These are phyloP conservation scores for Anaspis maculata DNA, from an alignment of 2,888 invertebrate species.

Conservation along the genomic window DNA sequence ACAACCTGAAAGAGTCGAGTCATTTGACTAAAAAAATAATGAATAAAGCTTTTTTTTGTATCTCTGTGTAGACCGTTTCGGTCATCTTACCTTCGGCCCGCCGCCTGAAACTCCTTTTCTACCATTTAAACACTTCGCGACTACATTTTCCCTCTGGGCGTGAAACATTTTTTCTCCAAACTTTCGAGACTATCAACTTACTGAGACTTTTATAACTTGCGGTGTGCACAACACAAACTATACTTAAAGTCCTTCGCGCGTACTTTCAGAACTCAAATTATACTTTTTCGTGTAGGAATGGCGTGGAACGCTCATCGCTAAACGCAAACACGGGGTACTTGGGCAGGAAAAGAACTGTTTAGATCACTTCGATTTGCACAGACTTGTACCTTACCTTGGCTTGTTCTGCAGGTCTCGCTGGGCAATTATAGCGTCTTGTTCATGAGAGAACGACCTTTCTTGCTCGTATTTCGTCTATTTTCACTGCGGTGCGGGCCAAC, in stretches of 20 bases:
- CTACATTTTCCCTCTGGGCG: slow-evolving; percentile 37
- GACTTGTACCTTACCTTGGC: slow-evolving; percentile 37
- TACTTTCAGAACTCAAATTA: slow-evolving; percentile 29
- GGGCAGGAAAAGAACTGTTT: slow-evolving; percentile 36
- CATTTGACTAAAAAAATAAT: too few relatives aligned
- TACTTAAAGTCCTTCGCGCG: slow-evolving; percentile 42
- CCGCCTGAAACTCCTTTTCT: slow-evolving; percentile 36
- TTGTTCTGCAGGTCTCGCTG: slow-evolving; percentile 17
- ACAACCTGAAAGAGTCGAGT: too few relatives aligned
- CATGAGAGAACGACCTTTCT: too few relatives aligned
- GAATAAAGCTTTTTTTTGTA: too few relatives aligned
- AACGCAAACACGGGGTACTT: slow-evolving; percentile 38
- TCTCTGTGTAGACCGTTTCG: too few relatives aligned
- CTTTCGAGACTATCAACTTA: slow-evolving; percentile 31
- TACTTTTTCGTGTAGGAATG: too few relatives aligned
- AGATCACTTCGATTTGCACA: slow-evolving; percentile 34
- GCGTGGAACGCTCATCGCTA: too few relatives aligned
- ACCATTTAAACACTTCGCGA: slow-evolving; percentile 41
- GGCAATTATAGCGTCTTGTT: too few relatives aligned
- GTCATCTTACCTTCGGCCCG: too few relatives aligned
- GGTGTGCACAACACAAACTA: slow-evolving; percentile 42
- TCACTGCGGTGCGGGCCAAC: too few relatives aligned
- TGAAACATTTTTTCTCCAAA: slow-evolving; percentile 32
- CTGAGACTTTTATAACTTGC: slow-evolving; percentile 31
- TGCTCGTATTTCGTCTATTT: too few relatives aligned